Percentiles rank a stretch among this genome's conserved stretches.
These are phyloP conservation scores for Agelas oroides DNA, from an alignment of 37 sponge, comb jelly and placozoan genomes.

Conservation along the genomic window DNA sequence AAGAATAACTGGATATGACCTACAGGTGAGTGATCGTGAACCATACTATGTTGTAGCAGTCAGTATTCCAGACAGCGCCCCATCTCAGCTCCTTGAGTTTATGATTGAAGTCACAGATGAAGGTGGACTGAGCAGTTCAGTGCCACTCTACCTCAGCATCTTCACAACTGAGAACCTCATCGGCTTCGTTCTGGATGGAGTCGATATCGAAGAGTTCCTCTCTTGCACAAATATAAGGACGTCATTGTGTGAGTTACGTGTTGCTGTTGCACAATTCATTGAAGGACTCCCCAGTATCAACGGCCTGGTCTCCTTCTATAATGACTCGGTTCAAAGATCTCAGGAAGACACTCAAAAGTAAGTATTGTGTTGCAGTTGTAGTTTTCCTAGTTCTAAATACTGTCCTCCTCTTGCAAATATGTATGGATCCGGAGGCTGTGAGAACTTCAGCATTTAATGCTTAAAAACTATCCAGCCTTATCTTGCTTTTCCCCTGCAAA, in stretches of 20 bases:
- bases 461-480: too few species aligned
- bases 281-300: not conserved
- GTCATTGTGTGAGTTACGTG: conserved; percentile 4
- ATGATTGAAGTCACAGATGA: conserved; percentile 12
- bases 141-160: conserved; percentile 25
- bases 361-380: not conserved
- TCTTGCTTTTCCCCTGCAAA: too few species aligned
- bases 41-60: conserved; percentile 10
- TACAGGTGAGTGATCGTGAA: not conserved
- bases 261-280: not conserved
- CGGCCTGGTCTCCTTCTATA: conserved; percentile 5
- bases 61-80: conserved; percentile 4
- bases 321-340: conserved; percentile 5
- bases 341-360: not conserved
- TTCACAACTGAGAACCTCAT: conserved; percentile 7
- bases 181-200: not conserved
- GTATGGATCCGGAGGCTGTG: too few species aligned
- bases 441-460: too few species aligned
- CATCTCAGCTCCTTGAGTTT: conserved; percentile 1
- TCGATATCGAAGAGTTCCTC: not conserved
- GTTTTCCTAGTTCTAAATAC: too few species aligned
- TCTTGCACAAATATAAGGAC: not conserved
- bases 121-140: not conserved
- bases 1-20: not conserved
- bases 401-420: too few species aligned